A percentile compares a stretch with the other conserved stretches of the same genome.
phyloP scores from a whole-genome alignment of 2,113 vertebrate genomes.

The Melospiza melodia region DNA sequence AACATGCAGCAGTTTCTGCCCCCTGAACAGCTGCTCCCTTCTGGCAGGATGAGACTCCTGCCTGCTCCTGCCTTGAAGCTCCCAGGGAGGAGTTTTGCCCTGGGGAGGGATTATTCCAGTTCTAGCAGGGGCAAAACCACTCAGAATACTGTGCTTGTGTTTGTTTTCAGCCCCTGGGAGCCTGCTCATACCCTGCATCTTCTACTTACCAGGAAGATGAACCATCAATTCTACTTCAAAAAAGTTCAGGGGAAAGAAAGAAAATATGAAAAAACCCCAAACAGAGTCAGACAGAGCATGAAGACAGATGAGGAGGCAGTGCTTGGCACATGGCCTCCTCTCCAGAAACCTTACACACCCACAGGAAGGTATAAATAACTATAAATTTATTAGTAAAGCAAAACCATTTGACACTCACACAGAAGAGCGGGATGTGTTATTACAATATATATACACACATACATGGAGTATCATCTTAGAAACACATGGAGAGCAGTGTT shows the following conservation, averaged over 20 bases:
- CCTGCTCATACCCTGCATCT: rapidly evolving
- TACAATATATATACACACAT: constrained; percentile 58
- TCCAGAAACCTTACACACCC: constrained; percentile 20
- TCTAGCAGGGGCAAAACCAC: background rate
- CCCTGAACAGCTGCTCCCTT: background rate
- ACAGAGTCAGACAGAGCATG: background rate
- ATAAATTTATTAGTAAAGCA: constrained; percentile 73
- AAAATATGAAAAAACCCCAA: background rate
- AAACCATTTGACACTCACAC: constrained; percentile 64
- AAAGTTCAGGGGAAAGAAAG: background rate
- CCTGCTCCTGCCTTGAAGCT: background rate
- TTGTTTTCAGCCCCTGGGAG: background rate
- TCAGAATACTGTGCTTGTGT: background rate
- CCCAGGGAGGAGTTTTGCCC: background rate
- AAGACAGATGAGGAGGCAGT: background rate
- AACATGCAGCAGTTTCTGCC: background rate
- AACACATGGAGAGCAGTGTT: constrained; percentile 55
- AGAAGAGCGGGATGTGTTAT: constrained; percentile 55
- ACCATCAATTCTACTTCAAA: background rate
- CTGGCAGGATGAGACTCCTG: background rate
- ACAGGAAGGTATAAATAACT: constrained; percentile 65
- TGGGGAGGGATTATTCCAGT: background rate
- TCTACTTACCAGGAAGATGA: background rate
- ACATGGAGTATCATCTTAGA: constrained; percentile 36
- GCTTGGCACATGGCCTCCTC: rapidly evolving